Evolutionary conservation across 2,888 invertebrate species (phyloP).

Genomic region (Ichneumoninae sp.): DNA sequence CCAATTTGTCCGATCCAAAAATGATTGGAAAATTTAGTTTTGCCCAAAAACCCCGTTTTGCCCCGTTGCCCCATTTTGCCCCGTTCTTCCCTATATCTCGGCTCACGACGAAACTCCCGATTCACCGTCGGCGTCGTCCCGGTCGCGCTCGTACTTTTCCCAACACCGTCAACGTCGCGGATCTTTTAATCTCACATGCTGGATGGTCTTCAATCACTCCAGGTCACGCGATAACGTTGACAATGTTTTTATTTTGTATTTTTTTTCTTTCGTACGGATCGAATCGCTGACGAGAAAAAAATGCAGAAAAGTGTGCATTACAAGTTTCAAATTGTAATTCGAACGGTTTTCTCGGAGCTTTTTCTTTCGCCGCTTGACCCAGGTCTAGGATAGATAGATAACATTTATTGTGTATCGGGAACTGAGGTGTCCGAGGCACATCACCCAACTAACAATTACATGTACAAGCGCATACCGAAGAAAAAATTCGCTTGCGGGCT

Average conservation of each 20-base stretch:
- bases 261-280: not conserved
- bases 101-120: not conserved
- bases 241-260: not conserved
- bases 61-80: too few species aligned
- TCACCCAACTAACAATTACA: too few species aligned
- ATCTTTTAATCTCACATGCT: not conserved
- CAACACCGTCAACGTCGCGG: not conserved
- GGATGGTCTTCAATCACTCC: not conserved
- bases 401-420: too few species aligned
- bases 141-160: not conserved
- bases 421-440: too few species aligned
- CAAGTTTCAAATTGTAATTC: too few species aligned
- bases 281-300: not conserved
- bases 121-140: not conserved
- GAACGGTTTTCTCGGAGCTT: not conserved
- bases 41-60: too few species aligned
- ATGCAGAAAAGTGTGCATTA: not conserved
- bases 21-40: too few species aligned
- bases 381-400: too few species aligned
- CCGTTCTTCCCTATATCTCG: not conserved
- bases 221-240: not conserved
- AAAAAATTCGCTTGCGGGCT: too few species aligned
- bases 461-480: too few species aligned
- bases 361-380: not conserved
- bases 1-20: too few species aligned